Evolutionary conservation across 1,140 invertebrate genomes (phyloP), one percentile per base, ranked within the genome.

Genomic region (Archegozetes longisetosus): DNA sequence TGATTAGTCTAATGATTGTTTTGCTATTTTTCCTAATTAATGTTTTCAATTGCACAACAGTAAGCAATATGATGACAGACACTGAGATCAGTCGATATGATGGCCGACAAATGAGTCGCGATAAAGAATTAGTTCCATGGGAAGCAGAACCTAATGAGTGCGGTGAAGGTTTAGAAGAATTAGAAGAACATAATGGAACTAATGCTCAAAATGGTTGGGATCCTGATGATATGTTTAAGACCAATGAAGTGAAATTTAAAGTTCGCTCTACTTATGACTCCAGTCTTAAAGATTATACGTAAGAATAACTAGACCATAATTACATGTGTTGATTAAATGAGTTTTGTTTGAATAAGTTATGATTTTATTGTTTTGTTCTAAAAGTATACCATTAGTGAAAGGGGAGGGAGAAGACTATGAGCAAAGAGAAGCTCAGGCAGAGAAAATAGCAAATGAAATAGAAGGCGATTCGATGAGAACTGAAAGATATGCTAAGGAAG

Each of bases 161-260:
- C 46, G 60, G 26, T 27, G 29, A 17, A 26, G 17, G n/a, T 32
- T 27, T 2, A 20, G 53, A 50, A 14, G 14, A 52, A 2, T 29
- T 1, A 27, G 23, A 23, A 2, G 22, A 14, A 29, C 55, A 20
- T 24, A 49, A 60, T 56, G 66, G 56, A 61, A 56, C 23, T 58
- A n/a, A n/a, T n/a, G 68, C 71, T 24, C 66, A 82, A 75, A 93
- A 93, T 78, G 91, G 91, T 60, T 95, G 91, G 91, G 87, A 91
- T 77, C 82, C 83, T 0, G 81, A 86, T 70, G 90, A 95, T 63
- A 95, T 95, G 91, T 95, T 95, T 73, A 77, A 82, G 54, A 88
- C 84, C 70, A 94, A 95, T 75, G 88, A 90, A 72, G 81, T 86
- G 74, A 73, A 84, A 56, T 93, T 91, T 72, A 87, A 88, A 59